phyloP scores from a whole-genome alignment of 2,888 invertebrate species.

The Ligdia adustata region DNA sequence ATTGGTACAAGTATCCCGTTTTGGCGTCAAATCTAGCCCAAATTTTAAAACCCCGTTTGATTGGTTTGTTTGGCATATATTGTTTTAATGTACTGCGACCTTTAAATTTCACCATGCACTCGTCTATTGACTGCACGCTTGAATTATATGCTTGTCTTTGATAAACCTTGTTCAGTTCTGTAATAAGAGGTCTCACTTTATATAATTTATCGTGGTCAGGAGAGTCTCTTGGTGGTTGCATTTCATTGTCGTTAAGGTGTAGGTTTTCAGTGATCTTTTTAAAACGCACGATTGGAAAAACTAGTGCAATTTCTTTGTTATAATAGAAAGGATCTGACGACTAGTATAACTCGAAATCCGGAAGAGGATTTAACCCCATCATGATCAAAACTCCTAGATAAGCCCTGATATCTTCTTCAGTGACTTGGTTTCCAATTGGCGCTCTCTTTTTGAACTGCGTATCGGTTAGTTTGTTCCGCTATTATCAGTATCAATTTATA shows the following conservation, averaged over 20 bases:
- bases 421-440: slow-evolving; percentile 37
- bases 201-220: slow-evolving; percentile 39
- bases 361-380: slow-evolving; percentile 46
- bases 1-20: slow-evolving; percentile 38
- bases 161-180: slow-evolving; percentile 35
- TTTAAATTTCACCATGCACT: slow-evolving; percentile 46
- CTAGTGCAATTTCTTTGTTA: slow-evolving; percentile 39
- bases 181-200: slow-evolving; percentile 37
- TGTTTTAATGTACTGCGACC: slow-evolving; percentile 37
- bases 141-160: slow-evolving; percentile 32
- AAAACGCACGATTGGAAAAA: slow-evolving; percentile 41
- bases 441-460: slow-evolving; percentile 38
- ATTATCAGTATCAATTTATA: slow-evolving; percentile 9
- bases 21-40: slow-evolving; percentile 38
- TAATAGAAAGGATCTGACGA: slow-evolving; percentile 43
- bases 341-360: slow-evolving; percentile 44
- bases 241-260: slow-evolving; percentile 38
- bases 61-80: slow-evolving; percentile 41
- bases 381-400: slow-evolving; percentile 45
- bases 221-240: slow-evolving; percentile 35
- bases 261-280: slow-evolving; percentile 43
- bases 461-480: slow-evolving; percentile 42
- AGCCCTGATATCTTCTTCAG: slow-evolving; percentile 38
- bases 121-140: slow-evolving; percentile 35
- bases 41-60: slow-evolving; percentile 36